Base-by-base conservation (phyloP, 2,888 invertebrate genomes). In the Papilio elwesi region DNA sequence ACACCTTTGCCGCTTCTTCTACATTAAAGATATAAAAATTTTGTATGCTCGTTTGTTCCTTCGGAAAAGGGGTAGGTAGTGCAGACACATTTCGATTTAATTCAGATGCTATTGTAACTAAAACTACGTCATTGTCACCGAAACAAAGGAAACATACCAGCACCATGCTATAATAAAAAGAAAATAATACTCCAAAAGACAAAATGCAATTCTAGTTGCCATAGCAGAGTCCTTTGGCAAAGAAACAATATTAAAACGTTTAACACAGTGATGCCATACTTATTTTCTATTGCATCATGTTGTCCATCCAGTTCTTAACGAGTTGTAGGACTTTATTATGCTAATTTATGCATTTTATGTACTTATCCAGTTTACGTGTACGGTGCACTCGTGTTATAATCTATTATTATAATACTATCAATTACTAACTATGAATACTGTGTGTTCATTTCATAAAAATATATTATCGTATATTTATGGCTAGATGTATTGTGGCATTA, bases 221-320 rank as follows among this genome's bases (percentile, higher is more conserved):
- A 68, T 52, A 55, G 63, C 16, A 49, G 16, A 71, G 72, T 63
- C 55, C 71, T 70, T 71, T 62, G 13, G 55, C 75, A 78, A 59
- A 36, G 12, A 49, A 79, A 80, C 74, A 79, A 75, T 83, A 81
- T 80, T 77, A 48, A 26, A 26, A 57, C 16, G n/a, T 38, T 47
- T 80, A 83, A 82, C 74, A 80, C 73, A 77, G 81, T 90, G 88
- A 85, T 83, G 85, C 80, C 86, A 90, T 78, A 79, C 74, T 64
- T 64, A 73, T 74, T 74, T 70, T 74, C 70, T 82, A 77, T 92
- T 92, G 88, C 92, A 90, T 92, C 92, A 91, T 77, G 86, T 82
- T 68, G 85, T 82, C 78, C 78, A 78, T 82, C 86, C 82, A 81
- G 85, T 86, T 78, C 68, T 77, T 74, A 76, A 71, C 81, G 76